These are phyloP conservation scores for Spatulosminthurus flaviceps DNA, from an alignment of 2,888 invertebrate species.

Conservation along the genomic window DNA sequence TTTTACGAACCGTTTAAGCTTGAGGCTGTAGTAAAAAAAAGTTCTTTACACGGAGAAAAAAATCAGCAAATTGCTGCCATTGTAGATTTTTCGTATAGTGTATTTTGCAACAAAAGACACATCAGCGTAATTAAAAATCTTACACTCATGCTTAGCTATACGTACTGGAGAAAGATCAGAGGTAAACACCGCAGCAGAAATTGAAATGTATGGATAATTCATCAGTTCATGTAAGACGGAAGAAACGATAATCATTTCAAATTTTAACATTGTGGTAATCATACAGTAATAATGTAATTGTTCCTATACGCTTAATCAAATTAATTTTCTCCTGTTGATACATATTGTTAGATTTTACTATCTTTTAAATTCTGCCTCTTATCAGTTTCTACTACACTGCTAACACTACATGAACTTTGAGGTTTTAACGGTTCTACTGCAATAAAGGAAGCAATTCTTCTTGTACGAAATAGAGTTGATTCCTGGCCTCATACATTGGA, in stretches of 20 bases:
- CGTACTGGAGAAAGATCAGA: too few species aligned
- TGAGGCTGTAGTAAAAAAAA: not conserved
- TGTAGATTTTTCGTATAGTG: not conserved
- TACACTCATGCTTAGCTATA: too few species aligned
- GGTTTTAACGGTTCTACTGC: slow-evolving; percentile 13
- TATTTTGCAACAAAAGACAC: too few species aligned
- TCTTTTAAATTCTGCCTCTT: not conserved
- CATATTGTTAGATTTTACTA: not conserved
- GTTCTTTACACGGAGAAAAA: not conserved
- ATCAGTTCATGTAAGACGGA: not conserved
- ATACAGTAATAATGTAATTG: slow-evolving; percentile 29
- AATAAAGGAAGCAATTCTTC: not conserved
- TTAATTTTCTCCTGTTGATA: slow-evolving; percentile 16
- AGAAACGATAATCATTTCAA: not conserved
- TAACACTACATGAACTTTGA: not conserved
- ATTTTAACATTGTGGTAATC: slow-evolving; percentile 23
- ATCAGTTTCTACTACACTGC: not conserved
- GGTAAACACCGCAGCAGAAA: not conserved
- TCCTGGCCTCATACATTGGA: slow-evolving; percentile 16
- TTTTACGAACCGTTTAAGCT: slow-evolving; percentile 10
- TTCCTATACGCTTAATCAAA: slow-evolving; percentile 22
- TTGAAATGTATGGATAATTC: not conserved
- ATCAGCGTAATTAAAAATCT: too few species aligned
- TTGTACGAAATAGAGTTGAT: not conserved
- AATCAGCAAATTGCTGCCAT: not conserved